These are phyloP conservation scores for Geophilus truncorum DNA, from an alignment of 2,888 invertebrate genomes.

Conservation along the genomic window DNA sequence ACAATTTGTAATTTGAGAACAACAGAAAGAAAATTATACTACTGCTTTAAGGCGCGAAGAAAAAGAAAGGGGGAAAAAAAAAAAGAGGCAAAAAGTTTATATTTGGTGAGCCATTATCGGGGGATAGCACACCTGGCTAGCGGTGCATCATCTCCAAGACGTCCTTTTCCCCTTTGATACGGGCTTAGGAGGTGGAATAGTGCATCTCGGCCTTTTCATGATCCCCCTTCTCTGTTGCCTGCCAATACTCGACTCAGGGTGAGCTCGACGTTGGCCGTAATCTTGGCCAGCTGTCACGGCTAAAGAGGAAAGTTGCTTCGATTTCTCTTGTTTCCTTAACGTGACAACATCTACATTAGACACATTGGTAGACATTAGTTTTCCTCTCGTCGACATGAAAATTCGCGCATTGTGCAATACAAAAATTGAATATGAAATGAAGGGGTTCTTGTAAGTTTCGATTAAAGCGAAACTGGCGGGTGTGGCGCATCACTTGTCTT, in stretches of 20 bases:
- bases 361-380: no score
- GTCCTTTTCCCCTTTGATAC: not conserved
- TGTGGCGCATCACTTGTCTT: not conserved
- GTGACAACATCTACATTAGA: not conserved
- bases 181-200: conserved; percentile 2
- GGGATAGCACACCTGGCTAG: conserved; percentile 2
- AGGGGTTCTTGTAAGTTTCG: not conserved
- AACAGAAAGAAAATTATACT: not conserved
- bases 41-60: not conserved
- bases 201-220: conserved; percentile 10
- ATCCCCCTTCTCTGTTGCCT: conserved; percentile 5
- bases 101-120: not conserved
- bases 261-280: not conserved
- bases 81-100: no score
- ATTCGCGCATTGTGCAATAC: not conserved
- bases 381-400: no score
- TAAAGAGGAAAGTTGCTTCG: not conserved
- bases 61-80: not conserved
- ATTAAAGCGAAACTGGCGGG: not conserved
- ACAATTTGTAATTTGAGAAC: not conserved
- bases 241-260: conserved; percentile 9
- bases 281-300: conserved; percentile 3
- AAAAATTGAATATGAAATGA: not conserved
- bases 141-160: conserved; percentile 10
- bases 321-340: not conserved